phyloP scores from a whole-genome alignment of 2,113 vertebrate species.

The Coracopsis vasa region DNA sequence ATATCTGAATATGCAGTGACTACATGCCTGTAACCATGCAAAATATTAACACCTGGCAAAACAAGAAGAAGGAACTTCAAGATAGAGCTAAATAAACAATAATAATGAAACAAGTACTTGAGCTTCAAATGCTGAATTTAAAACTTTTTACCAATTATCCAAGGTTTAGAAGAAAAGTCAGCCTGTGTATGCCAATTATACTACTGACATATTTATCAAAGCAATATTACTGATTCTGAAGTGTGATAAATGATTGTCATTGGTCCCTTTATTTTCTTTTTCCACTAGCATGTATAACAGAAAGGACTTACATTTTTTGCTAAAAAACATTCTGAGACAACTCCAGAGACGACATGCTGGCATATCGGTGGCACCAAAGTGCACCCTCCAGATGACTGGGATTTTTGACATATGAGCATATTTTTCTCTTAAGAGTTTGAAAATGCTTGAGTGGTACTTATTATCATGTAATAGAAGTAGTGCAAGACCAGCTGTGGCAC shows the following conservation, averaged over 20 bases:
- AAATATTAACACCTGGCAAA: neutral
- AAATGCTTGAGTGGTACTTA: neutral
- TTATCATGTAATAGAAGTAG: neutral
- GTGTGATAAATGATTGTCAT: accelerated
- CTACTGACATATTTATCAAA: neutral
- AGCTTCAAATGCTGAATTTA: neutral
- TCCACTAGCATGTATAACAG: accelerated
- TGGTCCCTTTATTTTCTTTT: neutral
- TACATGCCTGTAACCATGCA: neutral
- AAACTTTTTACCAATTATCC: neutral
- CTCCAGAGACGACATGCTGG: neutral
- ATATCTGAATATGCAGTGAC: neutral
- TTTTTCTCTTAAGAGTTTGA: neutral
- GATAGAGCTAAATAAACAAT: neutral
- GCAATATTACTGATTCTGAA: neutral
- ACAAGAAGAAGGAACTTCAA: neutral
- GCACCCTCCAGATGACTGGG: neutral
- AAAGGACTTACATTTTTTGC: neutral
- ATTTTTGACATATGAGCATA: neutral
- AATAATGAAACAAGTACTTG: neutral
- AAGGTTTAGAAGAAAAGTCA: neutral
- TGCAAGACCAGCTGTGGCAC: neutral
- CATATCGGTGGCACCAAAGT: neutral
- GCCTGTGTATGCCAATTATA: neutral
- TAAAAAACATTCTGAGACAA: neutral